These are phyloP conservation scores for Ceratothoa steindachneri DNA, from an alignment of 2,888 invertebrate species.

Conservation along the genomic window DNA sequence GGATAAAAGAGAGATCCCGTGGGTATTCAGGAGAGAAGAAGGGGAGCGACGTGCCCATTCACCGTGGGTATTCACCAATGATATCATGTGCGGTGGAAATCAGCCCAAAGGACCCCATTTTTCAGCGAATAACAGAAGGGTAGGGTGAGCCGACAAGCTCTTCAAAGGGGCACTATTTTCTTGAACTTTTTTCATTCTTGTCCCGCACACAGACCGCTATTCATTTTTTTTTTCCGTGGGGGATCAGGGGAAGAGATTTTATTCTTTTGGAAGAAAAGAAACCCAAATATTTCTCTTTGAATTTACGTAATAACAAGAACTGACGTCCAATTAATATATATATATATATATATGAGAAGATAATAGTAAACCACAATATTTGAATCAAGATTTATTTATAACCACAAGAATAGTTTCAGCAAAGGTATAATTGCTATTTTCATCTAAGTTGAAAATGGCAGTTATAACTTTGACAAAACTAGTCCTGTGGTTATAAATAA, in stretches of 20 bases:
- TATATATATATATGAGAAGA: no score
- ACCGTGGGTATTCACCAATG: conserved; percentile 6
- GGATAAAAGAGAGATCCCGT: not conserved
- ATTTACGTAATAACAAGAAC: not conserved
- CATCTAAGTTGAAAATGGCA: no score
- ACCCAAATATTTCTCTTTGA: not conserved
- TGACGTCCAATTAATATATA: no score
- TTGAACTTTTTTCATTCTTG: not conserved
- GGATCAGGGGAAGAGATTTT: no score
- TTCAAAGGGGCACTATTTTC: not conserved
- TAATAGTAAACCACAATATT: no score
- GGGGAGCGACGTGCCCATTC: not conserved
- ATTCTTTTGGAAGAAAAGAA: not conserved
- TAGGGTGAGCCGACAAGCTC: not conserved
- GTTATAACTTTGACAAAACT: no score
- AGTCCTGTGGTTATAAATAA: no score
- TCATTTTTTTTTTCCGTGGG: no score
- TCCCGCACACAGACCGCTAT: not conserved
- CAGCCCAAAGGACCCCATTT: not conserved
- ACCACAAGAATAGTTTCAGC: no score
- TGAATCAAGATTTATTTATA: no score
- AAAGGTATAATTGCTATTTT: no score
- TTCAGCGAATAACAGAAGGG: not conserved
- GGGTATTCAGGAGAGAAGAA: not conserved
- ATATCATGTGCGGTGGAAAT: conserved; percentile 8